Conservation (phyloP, 2,888 invertebrate species). For the Philhelius pedissequus region DNA sequence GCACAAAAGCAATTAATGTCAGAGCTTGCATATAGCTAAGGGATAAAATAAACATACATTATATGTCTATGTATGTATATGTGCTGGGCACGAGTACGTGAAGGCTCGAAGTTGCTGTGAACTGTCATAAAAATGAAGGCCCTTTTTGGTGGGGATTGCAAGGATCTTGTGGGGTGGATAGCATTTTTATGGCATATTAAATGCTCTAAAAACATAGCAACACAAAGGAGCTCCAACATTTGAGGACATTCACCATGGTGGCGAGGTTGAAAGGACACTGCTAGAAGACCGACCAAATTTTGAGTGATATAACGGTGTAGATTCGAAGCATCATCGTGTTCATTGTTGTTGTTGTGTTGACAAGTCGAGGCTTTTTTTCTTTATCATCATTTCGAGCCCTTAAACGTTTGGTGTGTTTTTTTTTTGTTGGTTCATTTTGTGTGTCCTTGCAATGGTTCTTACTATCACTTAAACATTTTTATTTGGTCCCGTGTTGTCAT, state of each 20-base stretch:
- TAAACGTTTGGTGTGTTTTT: conserved; percentile 27
- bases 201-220: conserved; percentile 22
- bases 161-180: conserved; percentile 36
- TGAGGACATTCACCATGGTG: background rate
- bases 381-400: conserved; percentile 34
- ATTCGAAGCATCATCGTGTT: background rate
- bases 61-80: too few relatives aligned
- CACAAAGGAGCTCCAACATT: background rate
- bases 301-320: conserved; percentile 38
- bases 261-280: conserved; percentile 43
- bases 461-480: conserved; percentile 67
- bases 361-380: conserved; percentile 30
- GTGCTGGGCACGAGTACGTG: background rate
- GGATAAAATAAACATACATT: background rate
- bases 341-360: background rate
- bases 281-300: conserved; percentile 25
- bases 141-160: background rate
- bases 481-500: conserved; percentile 56
- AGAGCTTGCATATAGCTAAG: background rate
- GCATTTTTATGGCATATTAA: conserved; percentile 62
- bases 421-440: conserved; percentile 14
- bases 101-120: conserved; percentile 1
- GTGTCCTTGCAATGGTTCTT: conserved; percentile 48
- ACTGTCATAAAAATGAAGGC: conserved; percentile 23
- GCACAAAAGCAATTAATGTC: conserved; percentile 39